These are phyloP conservation scores for Apamea crenata DNA, from an alignment of 2,888 invertebrate genomes.

Conservation along the genomic window DNA sequence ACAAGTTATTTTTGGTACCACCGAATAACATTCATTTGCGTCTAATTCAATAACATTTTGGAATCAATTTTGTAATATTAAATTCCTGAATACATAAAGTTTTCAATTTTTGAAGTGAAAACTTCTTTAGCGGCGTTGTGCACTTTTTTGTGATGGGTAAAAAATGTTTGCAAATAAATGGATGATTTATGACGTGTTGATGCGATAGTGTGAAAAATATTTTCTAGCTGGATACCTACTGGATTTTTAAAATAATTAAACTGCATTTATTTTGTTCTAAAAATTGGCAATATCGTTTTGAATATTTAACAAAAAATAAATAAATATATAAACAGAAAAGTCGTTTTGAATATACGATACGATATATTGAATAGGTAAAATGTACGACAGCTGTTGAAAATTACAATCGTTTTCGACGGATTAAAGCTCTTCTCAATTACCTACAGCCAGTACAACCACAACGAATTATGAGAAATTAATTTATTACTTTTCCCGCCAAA, in stretches of 20 bases:
- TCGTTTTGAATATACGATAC: background rate
- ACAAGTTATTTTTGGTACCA: constrained; percentile 47
- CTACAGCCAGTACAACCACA: background rate
- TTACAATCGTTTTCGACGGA: background rate
- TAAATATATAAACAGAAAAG: too few relatives aligned
- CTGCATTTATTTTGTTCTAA: background rate
- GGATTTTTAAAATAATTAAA: background rate
- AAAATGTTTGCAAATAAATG: too few relatives aligned
- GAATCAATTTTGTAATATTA: constrained; percentile 30
- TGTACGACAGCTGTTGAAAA: background rate
- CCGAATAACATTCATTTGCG: constrained; percentile 57
- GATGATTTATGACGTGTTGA: too few relatives aligned
- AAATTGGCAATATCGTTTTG: background rate
- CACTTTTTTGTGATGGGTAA: too few relatives aligned
- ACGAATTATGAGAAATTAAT: background rate
- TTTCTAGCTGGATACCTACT: background rate
- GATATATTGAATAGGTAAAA: background rate
- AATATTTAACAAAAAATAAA: background rate
- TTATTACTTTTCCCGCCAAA: background rate
- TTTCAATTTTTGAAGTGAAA: too few relatives aligned
- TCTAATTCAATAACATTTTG: constrained; percentile 53
- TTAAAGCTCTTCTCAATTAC: background rate
- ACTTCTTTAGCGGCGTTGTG: too few relatives aligned
- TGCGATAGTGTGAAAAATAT: background rate
- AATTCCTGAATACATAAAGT: constrained; percentile 4